Conservation (phyloP, 1,140 invertebrate genomes). For the Drosophila sucinea region DNA sequence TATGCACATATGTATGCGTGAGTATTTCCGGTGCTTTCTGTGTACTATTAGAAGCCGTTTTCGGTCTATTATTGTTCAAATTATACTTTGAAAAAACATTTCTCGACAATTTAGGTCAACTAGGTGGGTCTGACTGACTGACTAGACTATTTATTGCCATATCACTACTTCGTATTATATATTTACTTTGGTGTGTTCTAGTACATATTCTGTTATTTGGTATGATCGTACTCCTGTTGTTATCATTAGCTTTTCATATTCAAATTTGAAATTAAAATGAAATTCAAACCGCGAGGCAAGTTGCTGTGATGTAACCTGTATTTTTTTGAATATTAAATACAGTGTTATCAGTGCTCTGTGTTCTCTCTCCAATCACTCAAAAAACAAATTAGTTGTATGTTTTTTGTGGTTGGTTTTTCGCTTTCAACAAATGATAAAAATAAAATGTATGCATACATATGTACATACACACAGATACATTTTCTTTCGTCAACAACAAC, state of each 20-base stretch:
- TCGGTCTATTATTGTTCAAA: constrained; percentile 2
- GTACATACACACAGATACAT: neutral
- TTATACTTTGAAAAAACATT: neutral
- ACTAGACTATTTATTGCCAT: too few relatives aligned
- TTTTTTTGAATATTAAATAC: neutral
- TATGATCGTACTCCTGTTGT: too few relatives aligned
- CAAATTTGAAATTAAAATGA: too few relatives aligned
- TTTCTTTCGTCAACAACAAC: constrained; percentile 2
- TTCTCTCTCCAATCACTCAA: neutral
- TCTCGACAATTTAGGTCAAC: constrained; percentile 6
- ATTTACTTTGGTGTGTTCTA: too few relatives aligned
- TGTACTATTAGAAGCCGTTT: constrained; percentile 1
- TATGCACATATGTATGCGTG: neutral
- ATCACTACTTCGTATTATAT: too few relatives aligned
- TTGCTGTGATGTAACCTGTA: neutral
- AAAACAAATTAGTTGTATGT: neutral
- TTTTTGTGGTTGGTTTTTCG: neutral
- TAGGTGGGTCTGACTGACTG: neutral
- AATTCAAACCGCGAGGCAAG: too few relatives aligned
- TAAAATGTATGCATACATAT: neutral
- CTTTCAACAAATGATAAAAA: constrained; percentile 7
- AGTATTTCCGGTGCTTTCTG: constrained; percentile 11
- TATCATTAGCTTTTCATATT: too few relatives aligned
- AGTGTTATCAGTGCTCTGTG: neutral
- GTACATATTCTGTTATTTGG: too few relatives aligned